A percentile compares a stretch with the other conserved stretches of the same genome.
Conservation (phyloP, 2,113 vertebrate genomes). For the Heterotis niloticus region DNA sequence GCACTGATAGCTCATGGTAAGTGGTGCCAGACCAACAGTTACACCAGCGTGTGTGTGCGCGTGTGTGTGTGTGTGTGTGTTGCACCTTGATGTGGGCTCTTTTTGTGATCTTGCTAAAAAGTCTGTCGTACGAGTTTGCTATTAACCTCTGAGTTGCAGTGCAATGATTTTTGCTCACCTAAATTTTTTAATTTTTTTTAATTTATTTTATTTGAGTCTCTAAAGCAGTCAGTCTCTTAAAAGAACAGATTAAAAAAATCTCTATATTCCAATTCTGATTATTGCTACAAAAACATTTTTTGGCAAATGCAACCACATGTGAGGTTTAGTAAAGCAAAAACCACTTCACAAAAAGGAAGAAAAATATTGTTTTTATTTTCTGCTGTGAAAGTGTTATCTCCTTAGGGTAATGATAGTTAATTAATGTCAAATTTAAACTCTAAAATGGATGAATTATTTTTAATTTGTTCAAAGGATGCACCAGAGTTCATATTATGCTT, state of each 20-base stretch:
- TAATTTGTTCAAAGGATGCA: neutral
- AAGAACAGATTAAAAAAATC: too few relatives aligned
- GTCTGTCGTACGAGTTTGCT: neutral
- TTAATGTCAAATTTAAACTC: neutral
- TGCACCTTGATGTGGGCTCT: neutral
- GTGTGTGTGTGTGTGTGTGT: neutral
- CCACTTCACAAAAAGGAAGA: too few relatives aligned
- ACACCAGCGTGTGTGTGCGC: too few relatives aligned
- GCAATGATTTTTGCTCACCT: neutral
- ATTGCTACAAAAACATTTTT: too few relatives aligned
- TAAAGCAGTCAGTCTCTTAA: too few relatives aligned
- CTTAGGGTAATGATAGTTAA: neutral
- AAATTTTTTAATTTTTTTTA: neutral
- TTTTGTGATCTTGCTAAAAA: neutral
- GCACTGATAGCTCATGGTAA: neutral
- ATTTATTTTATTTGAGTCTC: neutral
- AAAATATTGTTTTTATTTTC: neutral
- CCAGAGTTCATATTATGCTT: neutral
- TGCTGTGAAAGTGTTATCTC: neutral
- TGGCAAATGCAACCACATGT: too few relatives aligned
- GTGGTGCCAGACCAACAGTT: neutral
- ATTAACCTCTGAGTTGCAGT: neutral
- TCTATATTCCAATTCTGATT: too few relatives aligned
- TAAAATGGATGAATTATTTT: neutral
- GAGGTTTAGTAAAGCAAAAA: too few relatives aligned